Conservation (phyloP, 2,797 vertebrate genomes). For the Tenualosa ilisha region DNA sequence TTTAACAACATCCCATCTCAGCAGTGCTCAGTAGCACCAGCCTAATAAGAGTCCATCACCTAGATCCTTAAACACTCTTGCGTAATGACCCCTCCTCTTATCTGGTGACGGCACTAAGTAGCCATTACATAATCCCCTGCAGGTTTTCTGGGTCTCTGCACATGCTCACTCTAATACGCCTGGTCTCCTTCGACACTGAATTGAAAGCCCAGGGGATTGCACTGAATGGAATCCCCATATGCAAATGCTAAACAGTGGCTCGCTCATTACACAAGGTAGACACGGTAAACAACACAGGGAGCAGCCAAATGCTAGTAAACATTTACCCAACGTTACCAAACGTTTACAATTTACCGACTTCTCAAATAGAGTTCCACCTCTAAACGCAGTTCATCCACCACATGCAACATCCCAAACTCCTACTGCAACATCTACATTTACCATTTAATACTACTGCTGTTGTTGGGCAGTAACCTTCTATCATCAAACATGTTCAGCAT, state of each 20-base stretch:
- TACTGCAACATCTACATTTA: too few relatives aligned
- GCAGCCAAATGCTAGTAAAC: too few relatives aligned
- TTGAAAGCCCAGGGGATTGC: slow-evolving; percentile 23
- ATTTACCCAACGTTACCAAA: too few relatives aligned
- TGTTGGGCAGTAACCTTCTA: too few relatives aligned
- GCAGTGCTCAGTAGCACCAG: not conserved
- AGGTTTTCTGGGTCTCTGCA: slow-evolving; percentile 6
- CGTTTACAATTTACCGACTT: too few relatives aligned
- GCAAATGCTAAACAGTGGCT: not conserved
- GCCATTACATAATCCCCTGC: slow-evolving; percentile 24
- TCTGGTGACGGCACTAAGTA: slow-evolving; percentile 19
- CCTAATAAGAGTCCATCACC: slow-evolving; percentile 26
- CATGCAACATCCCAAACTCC: too few relatives aligned
- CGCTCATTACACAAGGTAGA: not conserved
- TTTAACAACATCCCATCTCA: not conserved
- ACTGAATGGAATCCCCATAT: not conserved
- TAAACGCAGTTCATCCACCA: too few relatives aligned
- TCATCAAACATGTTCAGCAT: too few relatives aligned
- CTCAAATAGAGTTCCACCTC: too few relatives aligned
- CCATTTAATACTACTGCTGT: too few relatives aligned
- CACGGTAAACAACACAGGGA: not conserved
- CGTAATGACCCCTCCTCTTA: slow-evolving; percentile 26
- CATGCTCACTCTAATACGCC: not conserved
- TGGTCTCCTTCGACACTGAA: not conserved
- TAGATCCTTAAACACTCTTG: slow-evolving; percentile 34